These are phyloP conservation scores for Nineta flava DNA, from an alignment of 2,888 invertebrate species.

Conservation along the genomic window DNA sequence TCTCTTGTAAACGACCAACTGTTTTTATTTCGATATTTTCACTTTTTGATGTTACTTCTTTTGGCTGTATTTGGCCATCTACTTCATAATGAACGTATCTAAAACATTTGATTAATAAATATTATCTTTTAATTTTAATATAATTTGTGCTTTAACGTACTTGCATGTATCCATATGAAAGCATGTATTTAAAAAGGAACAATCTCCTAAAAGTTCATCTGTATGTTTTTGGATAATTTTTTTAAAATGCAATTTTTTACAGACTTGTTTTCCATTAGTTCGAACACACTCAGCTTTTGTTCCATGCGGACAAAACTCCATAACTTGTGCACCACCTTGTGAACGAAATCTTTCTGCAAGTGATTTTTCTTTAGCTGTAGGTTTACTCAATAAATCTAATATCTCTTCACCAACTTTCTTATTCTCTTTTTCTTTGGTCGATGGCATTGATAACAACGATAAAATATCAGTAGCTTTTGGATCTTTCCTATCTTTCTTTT, in stretches of 20 bases:
- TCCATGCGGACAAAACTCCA: constrained; percentile 94
- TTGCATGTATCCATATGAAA: constrained; percentile 99
- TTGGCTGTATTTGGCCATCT: constrained; percentile 46
- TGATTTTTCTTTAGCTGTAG: constrained; percentile 89
- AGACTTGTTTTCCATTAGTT: constrained; percentile 36
- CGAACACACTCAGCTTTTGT: constrained; percentile 77
- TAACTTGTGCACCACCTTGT: constrained; percentile 82
- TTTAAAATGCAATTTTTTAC: constrained; percentile 87
- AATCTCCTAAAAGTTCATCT: constrained; percentile 88
- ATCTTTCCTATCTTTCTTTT: constrained; percentile 36
- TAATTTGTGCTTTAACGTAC: constrained; percentile 25
- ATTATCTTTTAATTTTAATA: neutral
- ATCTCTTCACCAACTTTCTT: constrained; percentile 95
- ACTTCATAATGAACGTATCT: constrained; percentile 97
- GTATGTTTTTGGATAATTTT: constrained; percentile 94
- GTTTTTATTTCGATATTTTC: constrained; percentile 18
- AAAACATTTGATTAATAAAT: constrained; percentile 11
- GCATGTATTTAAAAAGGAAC: constrained; percentile 94
- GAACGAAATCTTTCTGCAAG: constrained; percentile 92
- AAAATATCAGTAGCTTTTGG: constrained; percentile 48
- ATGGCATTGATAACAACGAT: constrained; percentile 80
- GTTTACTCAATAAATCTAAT: constrained; percentile 79
- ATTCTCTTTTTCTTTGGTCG: constrained; percentile 87
- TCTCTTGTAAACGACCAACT: constrained; percentile 22
- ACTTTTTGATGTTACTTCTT: constrained; percentile 21